These are phyloP conservation scores for Sepioteuthis lessoniana DNA, from an alignment of 2,888 invertebrate genomes.

Conservation along the genomic window DNA sequence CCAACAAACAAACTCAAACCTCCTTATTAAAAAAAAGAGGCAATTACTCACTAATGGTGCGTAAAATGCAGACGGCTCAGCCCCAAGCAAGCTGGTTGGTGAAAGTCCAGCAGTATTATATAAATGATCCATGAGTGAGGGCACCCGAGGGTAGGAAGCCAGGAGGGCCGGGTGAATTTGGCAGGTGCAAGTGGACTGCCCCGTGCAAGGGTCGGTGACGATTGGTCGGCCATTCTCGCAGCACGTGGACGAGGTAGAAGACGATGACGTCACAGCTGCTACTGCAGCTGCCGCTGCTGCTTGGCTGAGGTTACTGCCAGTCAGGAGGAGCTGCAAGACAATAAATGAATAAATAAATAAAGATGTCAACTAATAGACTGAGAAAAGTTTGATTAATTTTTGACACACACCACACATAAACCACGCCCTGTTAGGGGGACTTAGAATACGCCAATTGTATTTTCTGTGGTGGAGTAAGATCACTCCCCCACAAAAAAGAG, in stretches of 20 bases:
- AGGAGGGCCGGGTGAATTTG: conserved; percentile 35
- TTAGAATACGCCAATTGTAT: too few species aligned
- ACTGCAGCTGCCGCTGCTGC: background rate
- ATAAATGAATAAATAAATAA: background rate
- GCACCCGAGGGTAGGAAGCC: background rate
- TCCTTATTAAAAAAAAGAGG: background rate
- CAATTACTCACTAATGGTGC: conserved; percentile 36
- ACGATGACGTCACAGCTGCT: conserved; percentile 25
- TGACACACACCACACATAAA: too few species aligned
- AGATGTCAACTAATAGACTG: background rate
- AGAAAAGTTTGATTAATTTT: too few species aligned
- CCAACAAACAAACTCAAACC: too few species aligned
- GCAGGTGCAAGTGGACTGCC: conserved; percentile 43
- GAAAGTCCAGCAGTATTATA: background rate
- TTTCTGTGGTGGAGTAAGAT: too few species aligned
- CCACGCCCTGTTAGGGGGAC: too few species aligned
- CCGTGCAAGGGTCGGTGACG: conserved; percentile 39
- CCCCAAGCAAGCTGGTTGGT: background rate
- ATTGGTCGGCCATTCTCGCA: conserved; percentile 45
- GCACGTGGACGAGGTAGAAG: background rate
- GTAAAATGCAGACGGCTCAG: conserved; percentile 40
- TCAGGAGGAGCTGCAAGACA: background rate
- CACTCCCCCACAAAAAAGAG: too few species aligned
- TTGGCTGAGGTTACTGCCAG: background rate
- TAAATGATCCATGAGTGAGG: conserved; percentile 10